Conservation (phyloP, 2,888 invertebrate genomes). For the Thymelicus sylvestris region DNA sequence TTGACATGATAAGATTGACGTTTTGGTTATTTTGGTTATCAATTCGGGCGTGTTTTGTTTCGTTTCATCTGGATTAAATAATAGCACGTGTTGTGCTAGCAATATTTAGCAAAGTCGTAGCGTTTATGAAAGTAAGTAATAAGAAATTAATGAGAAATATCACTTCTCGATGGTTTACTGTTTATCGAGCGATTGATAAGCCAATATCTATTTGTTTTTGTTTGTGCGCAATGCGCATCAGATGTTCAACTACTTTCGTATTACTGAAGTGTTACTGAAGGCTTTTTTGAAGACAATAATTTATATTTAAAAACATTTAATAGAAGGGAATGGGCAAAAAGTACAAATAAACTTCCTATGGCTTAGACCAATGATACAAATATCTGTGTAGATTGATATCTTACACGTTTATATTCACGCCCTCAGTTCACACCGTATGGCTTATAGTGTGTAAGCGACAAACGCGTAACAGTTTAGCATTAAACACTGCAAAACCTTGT, state of each 20-base stretch:
- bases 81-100: conserved; percentile 19
- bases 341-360: too few species aligned
- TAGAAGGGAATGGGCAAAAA: too few species aligned
- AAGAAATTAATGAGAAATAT: neutral
- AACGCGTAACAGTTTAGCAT: too few species aligned
- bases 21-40: conserved; percentile 11
- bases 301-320: too few species aligned
- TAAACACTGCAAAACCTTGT: too few species aligned
- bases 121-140: conserved; percentile 19
- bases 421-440: too few species aligned
- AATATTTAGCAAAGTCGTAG: conserved; percentile 14
- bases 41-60: conserved; percentile 5
- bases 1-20: neutral
- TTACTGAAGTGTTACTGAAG: neutral
- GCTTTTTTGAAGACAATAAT: too few species aligned
- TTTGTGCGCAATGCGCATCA: conserved; percentile 19
- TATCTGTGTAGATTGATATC: too few species aligned
- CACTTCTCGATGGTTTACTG: neutral
- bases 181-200: conserved; percentile 6
- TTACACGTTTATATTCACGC: too few species aligned
- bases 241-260: neutral
- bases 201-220: conserved; percentile 22
- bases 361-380: too few species aligned
- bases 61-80: conserved; percentile 15
- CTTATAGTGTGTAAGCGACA: too few species aligned